phyloP scores from a whole-genome alignment of 2,888 invertebrate genomes.

The Harpagoxenus sublaevis region DNA sequence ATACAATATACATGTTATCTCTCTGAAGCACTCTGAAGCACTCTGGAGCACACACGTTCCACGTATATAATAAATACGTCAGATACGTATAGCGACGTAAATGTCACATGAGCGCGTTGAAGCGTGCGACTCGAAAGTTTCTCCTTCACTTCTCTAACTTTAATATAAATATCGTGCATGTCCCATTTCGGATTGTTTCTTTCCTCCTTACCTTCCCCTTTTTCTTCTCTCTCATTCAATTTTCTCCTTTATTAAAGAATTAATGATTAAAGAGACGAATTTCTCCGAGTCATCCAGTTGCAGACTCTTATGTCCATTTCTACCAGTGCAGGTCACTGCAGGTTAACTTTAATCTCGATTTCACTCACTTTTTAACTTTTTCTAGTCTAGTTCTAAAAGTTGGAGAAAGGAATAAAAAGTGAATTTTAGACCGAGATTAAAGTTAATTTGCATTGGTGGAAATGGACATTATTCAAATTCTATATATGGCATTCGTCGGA shows the following conservation, averaged over 20 bases:
- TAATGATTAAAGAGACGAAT: no score
- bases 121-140: neutral
- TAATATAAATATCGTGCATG: neutral
- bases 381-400: neutral
- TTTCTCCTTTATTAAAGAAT: no score
- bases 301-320: neutral
- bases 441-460: no score
- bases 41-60: neutral
- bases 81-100: neutral
- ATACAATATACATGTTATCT: neutral
- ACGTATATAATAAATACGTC: conserved; percentile 24
- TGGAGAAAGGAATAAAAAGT: neutral
- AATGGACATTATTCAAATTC: no score
- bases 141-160: neutral
- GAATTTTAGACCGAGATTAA: no score
- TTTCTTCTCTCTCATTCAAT: no score
- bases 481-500: no score
- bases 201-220: no score
- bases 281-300: no score
- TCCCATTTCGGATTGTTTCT: neutral
- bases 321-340: no score
- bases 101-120: neutral
- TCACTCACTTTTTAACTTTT: neutral
- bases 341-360: neutral
- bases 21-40: no score